Percentiles rank a stretch among this genome's conserved stretches.
Evolutionary conservation across 2,797 vertebrate species (phyloP).

Genomic region (Anolis apletophallus): DNA sequence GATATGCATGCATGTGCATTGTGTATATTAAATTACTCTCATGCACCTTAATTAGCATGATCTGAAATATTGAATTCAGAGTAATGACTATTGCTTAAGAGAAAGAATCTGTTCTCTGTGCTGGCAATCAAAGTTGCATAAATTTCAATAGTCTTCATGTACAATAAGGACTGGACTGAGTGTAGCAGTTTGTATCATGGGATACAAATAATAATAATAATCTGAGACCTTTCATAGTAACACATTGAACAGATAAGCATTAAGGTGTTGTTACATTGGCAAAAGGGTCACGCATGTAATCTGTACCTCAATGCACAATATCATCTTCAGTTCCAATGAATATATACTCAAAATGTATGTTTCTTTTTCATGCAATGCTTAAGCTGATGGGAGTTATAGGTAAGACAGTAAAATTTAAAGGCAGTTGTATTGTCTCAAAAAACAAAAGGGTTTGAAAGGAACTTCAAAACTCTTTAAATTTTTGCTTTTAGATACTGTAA

Average conservation of each 20-base stretch:
- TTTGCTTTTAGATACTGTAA: conserved; percentile 1
- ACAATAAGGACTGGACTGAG: not conserved
- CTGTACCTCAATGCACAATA: not conserved
- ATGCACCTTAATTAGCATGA: not conserved
- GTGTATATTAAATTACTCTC: not conserved
- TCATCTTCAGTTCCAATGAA: not conserved
- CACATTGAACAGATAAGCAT: not conserved
- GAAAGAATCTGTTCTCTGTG: not conserved
- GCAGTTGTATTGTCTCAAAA: not conserved
- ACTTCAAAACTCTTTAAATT: not conserved
- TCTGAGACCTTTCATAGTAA: not conserved
- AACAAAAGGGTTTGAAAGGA: not conserved
- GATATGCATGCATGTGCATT: not conserved
- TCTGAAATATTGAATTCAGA: not conserved
- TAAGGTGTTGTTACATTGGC: not conserved
- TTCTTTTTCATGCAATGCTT: conserved; percentile 30
- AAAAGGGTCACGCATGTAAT: not conserved
- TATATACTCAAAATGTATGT: conserved; percentile 17
- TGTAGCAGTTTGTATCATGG: not conserved
- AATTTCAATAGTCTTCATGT: not conserved
- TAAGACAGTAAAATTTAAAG: conserved; percentile 26
- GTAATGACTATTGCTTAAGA: not conserved
- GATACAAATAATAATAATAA: too few relatives aligned
- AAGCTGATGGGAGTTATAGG: conserved; percentile 21
- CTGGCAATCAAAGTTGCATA: not conserved